Conservation (phyloP, 1,140 invertebrate genomes). For the Sarcophaga peregrina region DNA sequence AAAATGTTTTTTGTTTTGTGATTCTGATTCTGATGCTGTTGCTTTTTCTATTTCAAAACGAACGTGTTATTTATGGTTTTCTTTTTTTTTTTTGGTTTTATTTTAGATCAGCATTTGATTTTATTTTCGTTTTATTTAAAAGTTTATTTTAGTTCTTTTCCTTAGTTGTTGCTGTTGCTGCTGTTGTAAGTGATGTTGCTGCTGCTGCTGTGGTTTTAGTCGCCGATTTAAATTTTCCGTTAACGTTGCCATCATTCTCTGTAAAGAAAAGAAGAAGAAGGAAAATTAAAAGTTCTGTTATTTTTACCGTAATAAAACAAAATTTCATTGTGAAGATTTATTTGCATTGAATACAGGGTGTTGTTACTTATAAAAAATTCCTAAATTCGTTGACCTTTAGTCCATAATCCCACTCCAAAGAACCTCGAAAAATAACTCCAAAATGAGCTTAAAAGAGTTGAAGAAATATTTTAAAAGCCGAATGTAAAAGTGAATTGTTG, state of each 20-base stretch:
- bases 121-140: constrained; percentile 33
- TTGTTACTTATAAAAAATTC: neutral
- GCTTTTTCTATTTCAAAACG: constrained; percentile 21
- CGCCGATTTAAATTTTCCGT: constrained; percentile 16
- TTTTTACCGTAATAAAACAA: neutral
- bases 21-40: neutral
- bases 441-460: too few relatives aligned
- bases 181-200: neutral
- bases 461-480: too few relatives aligned
- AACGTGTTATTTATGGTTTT: constrained; percentile 1
- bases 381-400: too few relatives aligned
- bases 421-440: too few relatives aligned
- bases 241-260: constrained; percentile 32
- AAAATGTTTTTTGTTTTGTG: neutral
- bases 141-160: constrained; percentile 38
- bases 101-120: constrained; percentile 13
- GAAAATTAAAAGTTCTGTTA: neutral
- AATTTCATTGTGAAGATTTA: neutral
- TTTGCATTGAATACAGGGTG: constrained; percentile 6
- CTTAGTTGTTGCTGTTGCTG: constrained; percentile 29
- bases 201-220: constrained; percentile 16
- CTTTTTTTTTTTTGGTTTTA: neutral
- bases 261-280: constrained; percentile 4
- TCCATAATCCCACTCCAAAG: too few relatives aligned
- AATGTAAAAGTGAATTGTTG: too few relatives aligned